Evolutionary conservation across 2,113 vertebrate genomes (phyloP).

Genomic region (Nycticebus coucang): DNA sequence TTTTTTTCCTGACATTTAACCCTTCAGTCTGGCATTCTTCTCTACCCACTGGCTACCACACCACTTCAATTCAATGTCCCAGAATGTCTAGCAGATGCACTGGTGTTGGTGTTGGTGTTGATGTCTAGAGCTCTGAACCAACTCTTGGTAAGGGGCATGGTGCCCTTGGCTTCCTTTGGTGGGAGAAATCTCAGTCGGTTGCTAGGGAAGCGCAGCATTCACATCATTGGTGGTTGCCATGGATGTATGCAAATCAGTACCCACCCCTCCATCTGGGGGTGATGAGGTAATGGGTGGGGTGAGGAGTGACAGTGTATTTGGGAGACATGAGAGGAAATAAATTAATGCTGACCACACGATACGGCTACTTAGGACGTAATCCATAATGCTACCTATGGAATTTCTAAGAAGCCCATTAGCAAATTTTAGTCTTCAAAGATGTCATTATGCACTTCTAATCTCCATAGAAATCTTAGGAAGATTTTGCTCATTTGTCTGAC

Average conservation of each 20-base stretch:
- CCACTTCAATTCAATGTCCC: neutral
- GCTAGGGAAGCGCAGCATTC: neutral
- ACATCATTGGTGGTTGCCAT: neutral
- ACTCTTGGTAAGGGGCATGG: fast-evolving
- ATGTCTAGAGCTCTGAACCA: neutral
- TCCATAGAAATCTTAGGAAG: neutral
- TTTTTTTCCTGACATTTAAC: no score
- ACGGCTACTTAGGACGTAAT: fast-evolving
- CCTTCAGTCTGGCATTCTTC: neutral
- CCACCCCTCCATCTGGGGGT: neutral
- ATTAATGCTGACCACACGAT: neutral
- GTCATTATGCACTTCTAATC: neutral
- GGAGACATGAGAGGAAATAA: neutral
- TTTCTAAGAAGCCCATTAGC: neutral
- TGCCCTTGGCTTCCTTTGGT: neutral
- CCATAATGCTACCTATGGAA: fast-evolving
- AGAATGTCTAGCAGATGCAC: neutral
- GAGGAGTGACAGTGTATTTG: fast-evolving
- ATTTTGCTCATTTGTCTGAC: neutral
- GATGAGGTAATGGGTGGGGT: no score
- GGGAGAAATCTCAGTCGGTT: no score
- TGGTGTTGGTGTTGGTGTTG: fast-evolving
- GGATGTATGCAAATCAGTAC: neutral
- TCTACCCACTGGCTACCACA: neutral
- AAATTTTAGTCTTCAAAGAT: neutral